Percentiles rank a stretch among this genome's conserved stretches.
phyloP scores from a whole-genome alignment of 2,797 vertebrate genomes.

The Peromyscus melanophrys region DNA sequence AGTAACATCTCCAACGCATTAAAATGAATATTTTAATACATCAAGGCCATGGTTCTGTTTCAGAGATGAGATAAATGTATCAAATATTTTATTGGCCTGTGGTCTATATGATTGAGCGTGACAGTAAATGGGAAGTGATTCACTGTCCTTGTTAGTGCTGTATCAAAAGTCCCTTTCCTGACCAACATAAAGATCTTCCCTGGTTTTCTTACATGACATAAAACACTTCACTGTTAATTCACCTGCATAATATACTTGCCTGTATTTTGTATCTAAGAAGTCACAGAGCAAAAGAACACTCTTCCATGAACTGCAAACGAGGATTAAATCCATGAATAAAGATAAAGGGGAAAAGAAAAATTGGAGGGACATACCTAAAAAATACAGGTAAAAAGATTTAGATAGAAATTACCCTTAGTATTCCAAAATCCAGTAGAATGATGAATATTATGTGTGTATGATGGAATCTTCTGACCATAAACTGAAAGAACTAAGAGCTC shows the following conservation, averaged over 20 bases:
- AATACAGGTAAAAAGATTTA: neutral
- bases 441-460: neutral
- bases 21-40: neutral
- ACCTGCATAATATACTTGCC: neutral
- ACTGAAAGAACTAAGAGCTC: neutral
- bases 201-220: neutral
- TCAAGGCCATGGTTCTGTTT: neutral
- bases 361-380: neutral
- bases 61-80: neutral
- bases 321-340: neutral
- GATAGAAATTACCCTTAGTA: neutral
- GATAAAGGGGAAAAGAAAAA: neutral
- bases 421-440: neutral
- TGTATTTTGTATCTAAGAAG: neutral
- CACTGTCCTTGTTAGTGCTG: neutral
- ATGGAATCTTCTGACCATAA: neutral
- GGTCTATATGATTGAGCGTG: neutral
- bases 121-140: neutral
- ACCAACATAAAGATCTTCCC: neutral
- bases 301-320: neutral
- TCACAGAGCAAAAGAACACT: neutral
- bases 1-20: neutral
- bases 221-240: neutral
- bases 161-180: neutral
- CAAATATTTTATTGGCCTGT: neutral